Evolutionary conservation across 2,888 invertebrate species (phyloP), one percentile per base, ranked within the genome.

Genomic region (Sinotaia quadrata): DNA sequence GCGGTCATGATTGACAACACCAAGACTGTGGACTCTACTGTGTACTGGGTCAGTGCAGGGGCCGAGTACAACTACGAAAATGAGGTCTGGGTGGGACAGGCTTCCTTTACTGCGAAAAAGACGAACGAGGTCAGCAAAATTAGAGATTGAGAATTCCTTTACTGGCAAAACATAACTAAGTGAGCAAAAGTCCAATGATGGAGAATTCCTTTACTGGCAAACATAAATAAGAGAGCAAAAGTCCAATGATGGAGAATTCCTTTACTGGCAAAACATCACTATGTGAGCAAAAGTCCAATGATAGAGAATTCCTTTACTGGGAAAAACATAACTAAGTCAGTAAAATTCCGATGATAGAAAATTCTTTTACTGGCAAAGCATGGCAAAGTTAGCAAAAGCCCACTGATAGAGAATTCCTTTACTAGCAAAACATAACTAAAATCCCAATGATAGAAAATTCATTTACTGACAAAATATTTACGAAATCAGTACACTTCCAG

Each of bases 31-130:
- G 70, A 80, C 57, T 75, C 73, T 4, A 69, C 57, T 31, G 51
- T 67, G 4, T 84, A 85, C 75, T 87, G 85, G 85, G 82, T 87
- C 15, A 87, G 86, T 75, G 85, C 84, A 5, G 87, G 87, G 0
- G 86, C 85, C 0, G 87, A 85, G 69, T 88, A 84, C 74, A 78
- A 81, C 71, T 73, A 77, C 49, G 81, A 83, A 57, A 75, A 71
- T 34, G 80, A 83, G 44, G 80, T 87, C 18, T 87, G 85, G 85
- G 83, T 88, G 7, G 87, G 85, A 1, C 87, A 87, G 72, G 80
- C 83, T 0, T 77, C 82, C 4, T 81, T 84, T 62, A 73, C 66
- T 4, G 76, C 79, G 51, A 59, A 67, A 2, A 57, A 68, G 0
- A 62, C 62, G 12, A 52, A 73, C 7, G 60, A 68, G 66, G 82